A percentile compares a stretch with the other conserved stretches of the same genome.
phyloP scores from a whole-genome alignment of 2,888 invertebrate species.

The Leucoptera coffeella region DNA sequence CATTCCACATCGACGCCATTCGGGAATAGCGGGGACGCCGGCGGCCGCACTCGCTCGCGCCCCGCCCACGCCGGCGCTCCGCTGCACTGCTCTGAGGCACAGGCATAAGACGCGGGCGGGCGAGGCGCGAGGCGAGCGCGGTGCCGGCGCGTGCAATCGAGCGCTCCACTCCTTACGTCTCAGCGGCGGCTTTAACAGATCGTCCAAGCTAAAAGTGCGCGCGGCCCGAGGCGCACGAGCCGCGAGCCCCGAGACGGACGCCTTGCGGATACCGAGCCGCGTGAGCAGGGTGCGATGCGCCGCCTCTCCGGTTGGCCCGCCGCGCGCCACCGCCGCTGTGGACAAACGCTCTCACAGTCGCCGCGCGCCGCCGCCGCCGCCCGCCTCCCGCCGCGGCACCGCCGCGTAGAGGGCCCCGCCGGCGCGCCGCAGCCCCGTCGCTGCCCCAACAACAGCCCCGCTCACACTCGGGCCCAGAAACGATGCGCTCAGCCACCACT shows the following conservation, averaged over 20 bases:
- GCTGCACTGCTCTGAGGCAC: too few relatives aligned
- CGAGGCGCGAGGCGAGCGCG: conserved; percentile 33
- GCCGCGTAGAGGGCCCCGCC: conserved; percentile 18
- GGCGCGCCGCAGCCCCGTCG: conserved; percentile 12
- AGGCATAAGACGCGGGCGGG: too few relatives aligned
- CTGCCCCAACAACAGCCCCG: conserved; percentile 12
- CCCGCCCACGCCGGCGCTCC: conserved; percentile 22
- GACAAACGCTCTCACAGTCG: conserved; percentile 50
- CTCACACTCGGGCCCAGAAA: conserved; percentile 4
- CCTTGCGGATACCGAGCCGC: conserved; percentile 83
- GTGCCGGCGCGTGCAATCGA: conserved; percentile 46
- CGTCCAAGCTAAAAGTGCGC: conserved; percentile 83
- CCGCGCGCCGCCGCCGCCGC: conserved; percentile 9
- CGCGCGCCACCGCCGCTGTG: conserved; percentile 40
- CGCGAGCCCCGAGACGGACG: conserved; percentile 77
- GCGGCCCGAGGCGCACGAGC: conserved; percentile 62
- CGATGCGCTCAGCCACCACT: conserved; percentile 1
- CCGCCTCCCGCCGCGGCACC: conserved; percentile 21
- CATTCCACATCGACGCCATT: conserved; percentile 45
- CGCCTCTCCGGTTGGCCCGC: conserved; percentile 19
- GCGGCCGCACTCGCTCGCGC: too few relatives aligned
- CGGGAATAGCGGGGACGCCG: conserved; percentile 24
- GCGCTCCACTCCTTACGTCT: conserved; percentile 65
- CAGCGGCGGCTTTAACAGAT: conserved; percentile 77
- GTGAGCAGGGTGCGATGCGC: conserved; percentile 67